These are phyloP conservation scores for Polyommatus iphigenia DNA, from an alignment of 2,888 invertebrate genomes.

Conservation along the genomic window DNA sequence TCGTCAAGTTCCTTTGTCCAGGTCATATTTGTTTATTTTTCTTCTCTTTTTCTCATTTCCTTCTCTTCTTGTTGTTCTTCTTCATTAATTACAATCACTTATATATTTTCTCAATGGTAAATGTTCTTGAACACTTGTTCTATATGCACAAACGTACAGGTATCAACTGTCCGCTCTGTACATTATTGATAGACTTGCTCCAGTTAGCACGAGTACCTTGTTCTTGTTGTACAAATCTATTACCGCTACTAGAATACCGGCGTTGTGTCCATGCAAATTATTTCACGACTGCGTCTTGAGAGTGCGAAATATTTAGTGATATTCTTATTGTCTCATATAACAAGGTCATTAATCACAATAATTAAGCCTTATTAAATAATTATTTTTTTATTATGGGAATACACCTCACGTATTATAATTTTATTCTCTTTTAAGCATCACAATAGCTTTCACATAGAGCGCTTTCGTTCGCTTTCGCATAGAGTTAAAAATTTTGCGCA, in stretches of 20 bases:
- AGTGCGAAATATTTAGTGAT: background rate
- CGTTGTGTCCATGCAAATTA: slow-evolving; percentile 16
- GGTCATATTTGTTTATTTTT: slow-evolving; percentile 41
- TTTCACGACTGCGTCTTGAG: background rate
- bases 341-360: background rate
- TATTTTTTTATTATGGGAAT: background rate
- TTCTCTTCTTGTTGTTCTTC: slow-evolving; percentile 28
- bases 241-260: background rate
- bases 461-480: background rate
- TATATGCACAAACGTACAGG: background rate
- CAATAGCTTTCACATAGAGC: background rate
- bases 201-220: slow-evolving; percentile 11
- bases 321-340: background rate
- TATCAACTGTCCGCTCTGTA: background rate
- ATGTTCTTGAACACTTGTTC: background rate
- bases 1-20: slow-evolving; percentile 79
- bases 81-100: background rate
- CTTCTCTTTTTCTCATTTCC: slow-evolving; percentile 35
- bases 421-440: background rate
- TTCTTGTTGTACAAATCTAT: background rate
- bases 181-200: slow-evolving; percentile 15
- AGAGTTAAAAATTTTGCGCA: background rate
- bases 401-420: background rate
- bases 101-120: background rate
- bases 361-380: slow-evolving; percentile 2